Base-by-base conservation (phyloP, 2,888 invertebrate species). In the Serripes groenlandicus region DNA sequence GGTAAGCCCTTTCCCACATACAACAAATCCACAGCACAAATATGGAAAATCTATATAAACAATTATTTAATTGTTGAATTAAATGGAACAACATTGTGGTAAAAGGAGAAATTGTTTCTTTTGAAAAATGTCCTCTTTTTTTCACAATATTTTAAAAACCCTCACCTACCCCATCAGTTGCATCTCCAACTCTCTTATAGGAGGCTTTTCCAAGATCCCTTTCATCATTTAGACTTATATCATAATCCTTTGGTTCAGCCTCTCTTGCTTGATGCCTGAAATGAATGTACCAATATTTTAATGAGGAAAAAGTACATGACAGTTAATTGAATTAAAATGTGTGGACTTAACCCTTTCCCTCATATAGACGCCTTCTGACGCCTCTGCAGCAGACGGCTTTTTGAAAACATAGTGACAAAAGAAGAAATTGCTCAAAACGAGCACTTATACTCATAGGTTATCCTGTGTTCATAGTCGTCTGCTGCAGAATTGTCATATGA, bases 241-340 rank as follows among this genome's bases (percentile, higher is more conserved):
- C 92, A 90, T 94, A 94, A 75, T 94, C 93, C 82, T 94, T 94
- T 28, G 94, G 94, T 83, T 94, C 94, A 66, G 94, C 89, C 83
- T 94, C 93, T 70, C 94, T 75, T 5, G 94, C 94, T 84, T 94
- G 93, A 79, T 94, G 92, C 94, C 94, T 94, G 68, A 62, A 86
- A 70, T 66, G 3, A 80, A 49, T 54, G 34, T 9, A 62, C 58
- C 9, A 9, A 42, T 18, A 42, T 42, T 42, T 42, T 42, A 42
- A 11, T 42, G 7, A 18, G 42, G 42, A 42, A 42, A 42, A 42
- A 42, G 42, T 9, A 18, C 9, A 11, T 42, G 42, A 42, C 18
- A 9, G 18, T 18, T 42, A 18, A 42, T 42, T 9, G 42, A 11
- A 42, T 42, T 18, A 42, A n/a, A n/a, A n/a, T n/a, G n/a, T n/a